Evolutionary conservation across 1,140 invertebrate species (phyloP), one percentile per base, ranked within the genome.

Genomic region (Scylla paramamosain): DNA sequence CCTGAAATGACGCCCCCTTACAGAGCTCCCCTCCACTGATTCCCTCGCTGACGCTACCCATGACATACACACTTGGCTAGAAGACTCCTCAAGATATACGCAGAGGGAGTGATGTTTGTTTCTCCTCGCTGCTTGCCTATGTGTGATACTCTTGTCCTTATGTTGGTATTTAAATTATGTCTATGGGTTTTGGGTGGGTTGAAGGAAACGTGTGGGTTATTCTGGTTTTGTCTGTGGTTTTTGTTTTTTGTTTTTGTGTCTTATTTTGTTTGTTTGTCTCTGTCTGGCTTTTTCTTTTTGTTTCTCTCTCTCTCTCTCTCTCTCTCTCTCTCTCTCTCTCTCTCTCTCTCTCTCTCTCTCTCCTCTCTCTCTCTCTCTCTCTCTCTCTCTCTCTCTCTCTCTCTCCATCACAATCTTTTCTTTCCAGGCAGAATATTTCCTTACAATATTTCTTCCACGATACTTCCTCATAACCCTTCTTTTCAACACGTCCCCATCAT

Each of bases 21-120:
- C 97, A 3, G 97, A 98, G 96, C 96, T 97, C 31, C 97, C 97
- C 0, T 98, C 98, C 0, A 97, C 97, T 25, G 98, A 98, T 95
- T 98, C 98, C 96, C 96, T 98, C 6, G 97, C 97, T 0, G 97
- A 97, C 32, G 98, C 97, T 8, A 94, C 52, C 45, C 97, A 97
- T 84, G 97, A 97, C 39, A 97, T 98, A 0, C 98, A 98, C 96
- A 98, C 97, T 96, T 98, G 98, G 97, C 97, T 98, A 4, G 98
- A 98, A 96, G 98, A 98, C 0, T 98, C 98, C 46, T 98, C 98
- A 82, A 98, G 98, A 96, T 98, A 98, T 96, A 98, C 98, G 96
- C 98, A 97, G 52, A 59, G 52, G 10, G 52, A 59, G 52, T 59
- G 20, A 59, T 39, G 39, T n/a, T n/a, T n/a, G n/a, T n/a, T n/a